Evolutionary conservation across 2,113 vertebrate species (phyloP), one percentile per base, ranked within the genome.

Genomic region (Tupaia chinensis): DNA sequence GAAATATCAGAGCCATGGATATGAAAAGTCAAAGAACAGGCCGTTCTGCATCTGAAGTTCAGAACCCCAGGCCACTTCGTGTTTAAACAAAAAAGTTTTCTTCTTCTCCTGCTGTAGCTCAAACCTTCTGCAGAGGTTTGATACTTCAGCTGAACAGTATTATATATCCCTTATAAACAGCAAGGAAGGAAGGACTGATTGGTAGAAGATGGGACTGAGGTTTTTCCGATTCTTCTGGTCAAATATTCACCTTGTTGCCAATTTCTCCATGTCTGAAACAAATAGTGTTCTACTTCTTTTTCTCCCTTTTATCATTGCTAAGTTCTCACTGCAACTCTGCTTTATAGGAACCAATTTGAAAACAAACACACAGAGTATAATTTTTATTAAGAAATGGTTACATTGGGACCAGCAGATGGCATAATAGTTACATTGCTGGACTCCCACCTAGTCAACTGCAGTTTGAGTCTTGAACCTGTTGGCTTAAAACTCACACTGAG

Each of bases 141-240:
- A 4, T 73, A 1, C 0, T 19, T 68, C 29, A 17, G 4, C 7
- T 7, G 29, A 86, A 54, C 56, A 68, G 9, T 29, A 56, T 70
- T 15, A 1, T 19, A 23, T 6, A 3, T 69, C 27, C 17, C 56
- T 65, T 53, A 10, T 73, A 56, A 87, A 66, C 19, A 76, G 8
- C n/a, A 69, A 58, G 2, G 14, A 15, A 80, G 2, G 34, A 23
- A 0, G 34, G 6, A 34, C 25, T 79, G 7, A 76, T 14, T 68
- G 22, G 4, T 74, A 20, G 0, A 32, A 17, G 2, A 34, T 0
- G 77, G 1, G 5, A 78, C 56, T 54, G 19, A 76, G 6, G 2
- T 29, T 84, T 81, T 92, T 65, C 68, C 89, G 19, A 54, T 69
- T 68, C 14, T 13, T 54, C 53, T 85, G 34, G 63, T 15, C 15